These are phyloP conservation scores for Leucophenga maculata DNA, from an alignment of 2,888 invertebrate species.

Conservation along the genomic window DNA sequence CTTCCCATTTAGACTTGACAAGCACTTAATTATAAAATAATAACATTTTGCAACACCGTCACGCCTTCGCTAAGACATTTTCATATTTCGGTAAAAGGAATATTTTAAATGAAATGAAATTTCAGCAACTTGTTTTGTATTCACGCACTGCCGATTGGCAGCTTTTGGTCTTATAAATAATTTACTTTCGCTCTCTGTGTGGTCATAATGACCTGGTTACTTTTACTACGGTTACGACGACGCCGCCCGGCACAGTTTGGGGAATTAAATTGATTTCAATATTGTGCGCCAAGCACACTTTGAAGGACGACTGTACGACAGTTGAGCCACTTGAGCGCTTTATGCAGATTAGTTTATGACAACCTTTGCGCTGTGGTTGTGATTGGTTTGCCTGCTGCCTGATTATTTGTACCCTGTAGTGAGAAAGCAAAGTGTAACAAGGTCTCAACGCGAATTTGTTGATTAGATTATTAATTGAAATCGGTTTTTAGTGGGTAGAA, in stretches of 20 bases:
- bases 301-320: not conserved
- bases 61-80: conserved; percentile 57
- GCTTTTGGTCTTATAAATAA: conserved; percentile 16
- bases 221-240: conserved; percentile 31
- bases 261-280: conserved; percentile 24
- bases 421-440: too few species aligned
- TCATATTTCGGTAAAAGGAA: not conserved
- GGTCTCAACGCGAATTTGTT: conserved; percentile 37
- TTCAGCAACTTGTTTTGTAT: not conserved
- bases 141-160: conserved; percentile 5
- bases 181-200: conserved; percentile 15
- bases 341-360: not conserved
- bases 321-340: not conserved
- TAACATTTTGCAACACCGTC: conserved; percentile 53
- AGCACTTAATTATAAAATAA: conserved; percentile 66
- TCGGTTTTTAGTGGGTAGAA: conserved; percentile 28
- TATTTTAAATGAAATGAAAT: conserved; percentile 15
- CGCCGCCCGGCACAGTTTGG: not conserved
- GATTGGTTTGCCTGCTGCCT: not conserved
- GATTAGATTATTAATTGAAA: conserved; percentile 63
- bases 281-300: conserved; percentile 9
- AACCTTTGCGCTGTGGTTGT: not conserved
- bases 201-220: conserved; percentile 61
- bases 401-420: not conserved
- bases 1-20: conserved; percentile 36